phyloP scores from a whole-genome alignment of 2,888 invertebrate genomes.

The Dilophus febrilis region DNA sequence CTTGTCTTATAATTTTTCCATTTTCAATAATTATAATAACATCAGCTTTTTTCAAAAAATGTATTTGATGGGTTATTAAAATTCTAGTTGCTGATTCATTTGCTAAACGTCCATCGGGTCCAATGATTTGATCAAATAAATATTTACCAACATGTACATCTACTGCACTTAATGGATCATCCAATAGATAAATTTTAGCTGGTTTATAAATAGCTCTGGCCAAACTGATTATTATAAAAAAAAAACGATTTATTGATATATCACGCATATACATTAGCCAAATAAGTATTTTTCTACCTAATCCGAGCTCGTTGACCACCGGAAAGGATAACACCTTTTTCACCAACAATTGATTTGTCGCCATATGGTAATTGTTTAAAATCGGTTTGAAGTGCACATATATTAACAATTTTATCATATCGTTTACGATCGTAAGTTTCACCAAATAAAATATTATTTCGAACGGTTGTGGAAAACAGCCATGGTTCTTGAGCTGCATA shows the following conservation, averaged over 20 bases:
- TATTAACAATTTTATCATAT: slow-evolving; percentile 35
- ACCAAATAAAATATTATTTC: slow-evolving; percentile 63
- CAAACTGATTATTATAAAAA: slow-evolving; percentile 33
- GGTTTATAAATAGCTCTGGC: slow-evolving; percentile 56
- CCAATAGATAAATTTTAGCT: slow-evolving; percentile 57
- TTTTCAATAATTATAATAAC: slow-evolving; percentile 43
- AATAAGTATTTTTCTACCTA: slow-evolving; percentile 8
- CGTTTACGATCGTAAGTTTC: slow-evolving; percentile 32
- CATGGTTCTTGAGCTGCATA: slow-evolving; percentile 56
- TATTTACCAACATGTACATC: slow-evolving; percentile 61
- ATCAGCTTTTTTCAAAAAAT: slow-evolving; percentile 45
- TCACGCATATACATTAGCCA: background rate
- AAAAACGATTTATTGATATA: background rate
- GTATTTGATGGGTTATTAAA: slow-evolving; percentile 64
- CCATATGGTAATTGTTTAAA: slow-evolving; percentile 53
- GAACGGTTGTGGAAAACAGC: slow-evolving; percentile 43
- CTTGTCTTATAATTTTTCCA: slow-evolving; percentile 29
- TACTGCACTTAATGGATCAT: slow-evolving; percentile 66
- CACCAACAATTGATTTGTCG: slow-evolving; percentile 62
- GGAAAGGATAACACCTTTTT: slow-evolving; percentile 60
- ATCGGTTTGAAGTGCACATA: slow-evolving; percentile 52
- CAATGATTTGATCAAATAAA: slow-evolving; percentile 56
- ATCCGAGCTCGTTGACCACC: slow-evolving; percentile 62
- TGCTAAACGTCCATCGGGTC: slow-evolving; percentile 31
- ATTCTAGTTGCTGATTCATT: slow-evolving; percentile 43